phyloP scores from a whole-genome alignment of 2,797 vertebrate genomes.

The Glossophaga mutica region DNA sequence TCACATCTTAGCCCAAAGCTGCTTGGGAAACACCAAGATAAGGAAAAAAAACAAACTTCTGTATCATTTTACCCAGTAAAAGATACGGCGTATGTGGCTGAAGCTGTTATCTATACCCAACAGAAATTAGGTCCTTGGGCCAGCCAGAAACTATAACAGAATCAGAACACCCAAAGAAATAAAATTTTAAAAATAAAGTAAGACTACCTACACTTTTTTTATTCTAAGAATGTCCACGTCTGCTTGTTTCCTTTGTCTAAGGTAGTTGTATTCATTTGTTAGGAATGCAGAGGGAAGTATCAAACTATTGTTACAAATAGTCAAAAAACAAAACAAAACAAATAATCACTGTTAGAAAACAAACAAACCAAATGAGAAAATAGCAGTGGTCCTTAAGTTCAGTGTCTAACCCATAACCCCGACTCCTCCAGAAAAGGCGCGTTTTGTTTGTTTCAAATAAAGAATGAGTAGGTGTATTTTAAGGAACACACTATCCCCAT shows the following conservation, averaged over 20 bases:
- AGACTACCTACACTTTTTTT: not conserved
- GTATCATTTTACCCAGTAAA: not conserved
- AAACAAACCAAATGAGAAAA: conserved; percentile 11
- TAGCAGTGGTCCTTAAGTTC: not conserved
- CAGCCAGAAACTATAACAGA: not conserved
- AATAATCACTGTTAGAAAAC: not conserved
- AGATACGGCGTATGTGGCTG: not conserved
- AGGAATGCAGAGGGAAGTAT: not conserved
- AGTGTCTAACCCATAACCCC: not conserved
- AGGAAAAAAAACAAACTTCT: not conserved
- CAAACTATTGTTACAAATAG: conserved; percentile 12
- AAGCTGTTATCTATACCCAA: not conserved
- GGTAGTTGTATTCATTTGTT: not conserved
- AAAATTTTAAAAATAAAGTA: not conserved
- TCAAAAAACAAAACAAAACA: too few relatives aligned
- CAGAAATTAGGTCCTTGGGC: not conserved
- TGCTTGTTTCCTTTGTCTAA: not conserved
- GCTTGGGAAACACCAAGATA: not conserved
- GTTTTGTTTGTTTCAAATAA: conserved; percentile 15
- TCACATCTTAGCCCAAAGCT: not conserved
- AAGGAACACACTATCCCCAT: not conserved
- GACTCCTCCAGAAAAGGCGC: not conserved
- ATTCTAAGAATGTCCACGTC: not conserved
- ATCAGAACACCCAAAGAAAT: not conserved
- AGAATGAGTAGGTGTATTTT: not conserved